phyloP scores from a whole-genome alignment of 2,113 vertebrate genomes.

The Pituophis catenifer region DNA sequence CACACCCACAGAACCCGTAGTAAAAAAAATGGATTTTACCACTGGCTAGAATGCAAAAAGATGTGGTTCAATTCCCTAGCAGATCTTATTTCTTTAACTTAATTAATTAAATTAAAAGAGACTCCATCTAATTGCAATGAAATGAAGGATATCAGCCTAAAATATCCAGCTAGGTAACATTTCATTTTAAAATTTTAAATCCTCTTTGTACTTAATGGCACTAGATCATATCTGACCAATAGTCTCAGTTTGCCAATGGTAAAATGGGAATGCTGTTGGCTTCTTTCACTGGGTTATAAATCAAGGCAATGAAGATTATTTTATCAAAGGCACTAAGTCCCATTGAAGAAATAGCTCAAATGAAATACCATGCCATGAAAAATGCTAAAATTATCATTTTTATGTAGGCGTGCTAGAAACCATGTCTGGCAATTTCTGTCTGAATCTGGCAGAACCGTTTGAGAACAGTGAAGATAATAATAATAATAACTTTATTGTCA shows the following conservation, averaged over 20 bases:
- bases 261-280: neutral
- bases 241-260: neutral
- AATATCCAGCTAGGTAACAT: neutral
- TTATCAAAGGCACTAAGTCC: neutral
- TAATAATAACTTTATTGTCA: too few relatives aligned
- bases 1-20: too few relatives aligned
- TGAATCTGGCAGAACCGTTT: neutral
- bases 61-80: neutral
- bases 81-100: neutral
- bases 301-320: neutral
- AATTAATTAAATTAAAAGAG: neutral
- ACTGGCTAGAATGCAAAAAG: neutral
- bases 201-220: neutral
- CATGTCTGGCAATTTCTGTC: neutral
- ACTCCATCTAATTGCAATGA: neutral
- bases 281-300: neutral
- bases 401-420: neutral
- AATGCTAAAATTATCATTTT: neutral
- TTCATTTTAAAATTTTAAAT: neutral
- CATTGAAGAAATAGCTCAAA: neutral
- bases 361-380: neutral
- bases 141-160: neutral
- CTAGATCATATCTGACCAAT: neutral
- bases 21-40: too few relatives aligned
- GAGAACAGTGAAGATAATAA: neutral